These are phyloP conservation scores for Eciton burchellii DNA, from an alignment of 1,140 invertebrate species.

Conservation along the genomic window DNA sequence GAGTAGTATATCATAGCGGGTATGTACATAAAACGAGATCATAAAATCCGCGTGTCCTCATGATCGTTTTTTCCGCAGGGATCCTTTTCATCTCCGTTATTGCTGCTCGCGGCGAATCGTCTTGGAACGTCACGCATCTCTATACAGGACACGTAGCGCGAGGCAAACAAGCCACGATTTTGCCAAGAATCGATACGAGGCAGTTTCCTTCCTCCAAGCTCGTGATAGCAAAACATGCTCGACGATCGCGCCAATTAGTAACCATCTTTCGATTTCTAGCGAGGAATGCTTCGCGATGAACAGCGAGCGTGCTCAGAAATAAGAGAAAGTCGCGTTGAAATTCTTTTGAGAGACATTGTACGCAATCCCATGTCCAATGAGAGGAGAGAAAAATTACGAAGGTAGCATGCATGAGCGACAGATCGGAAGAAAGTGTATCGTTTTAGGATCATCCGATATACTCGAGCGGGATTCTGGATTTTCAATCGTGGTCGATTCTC, in stretches of 20 bases:
- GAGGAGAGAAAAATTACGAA: conserved; percentile 60
- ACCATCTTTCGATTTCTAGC: conserved; percentile 59
- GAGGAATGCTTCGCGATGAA: background rate
- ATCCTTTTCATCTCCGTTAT: too few species aligned
- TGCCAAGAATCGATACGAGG: conserved; percentile 29
- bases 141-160: background rate
- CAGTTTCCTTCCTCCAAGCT: conserved; percentile 75
- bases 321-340: conserved; percentile 63
- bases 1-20: too few species aligned
- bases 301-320: conserved; percentile 10
- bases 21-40: too few species aligned
- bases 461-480: conserved; percentile 7
- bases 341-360: conserved; percentile 58
- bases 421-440: background rate
- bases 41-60: too few species aligned
- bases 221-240: conserved; percentile 54
- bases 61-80: too few species aligned
- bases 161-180: background rate
- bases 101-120: too few species aligned
- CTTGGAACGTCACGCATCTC: background rate
- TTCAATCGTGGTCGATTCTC: background rate
- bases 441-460: background rate
- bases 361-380: conserved; percentile 59
- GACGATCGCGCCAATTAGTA: conserved; percentile 78
- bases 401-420: background rate